Conservation (phyloP, 1,140 invertebrate species). For the Cepaea nemoralis region DNA sequence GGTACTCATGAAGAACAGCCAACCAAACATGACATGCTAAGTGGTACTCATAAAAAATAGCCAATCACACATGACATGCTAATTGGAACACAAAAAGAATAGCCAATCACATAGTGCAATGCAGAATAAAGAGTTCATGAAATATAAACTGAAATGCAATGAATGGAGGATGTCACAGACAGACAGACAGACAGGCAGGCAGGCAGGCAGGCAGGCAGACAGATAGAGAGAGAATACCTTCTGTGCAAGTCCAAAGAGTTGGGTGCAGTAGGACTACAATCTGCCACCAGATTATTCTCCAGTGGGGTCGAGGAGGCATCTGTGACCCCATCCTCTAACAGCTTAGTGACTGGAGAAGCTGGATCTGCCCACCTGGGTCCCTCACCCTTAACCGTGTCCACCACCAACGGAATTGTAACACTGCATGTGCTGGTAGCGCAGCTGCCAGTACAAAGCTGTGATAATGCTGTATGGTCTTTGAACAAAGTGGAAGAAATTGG, state of each 20-base stretch:
- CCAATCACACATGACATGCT: too few species aligned
- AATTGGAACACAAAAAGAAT: too few species aligned
- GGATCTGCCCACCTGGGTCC: slow-evolving; percentile 68
- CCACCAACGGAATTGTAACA: slow-evolving; percentile 15
- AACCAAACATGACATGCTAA: too few species aligned
- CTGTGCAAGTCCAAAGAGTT: slow-evolving; percentile 46
- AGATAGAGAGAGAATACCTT: slow-evolving; percentile 19
- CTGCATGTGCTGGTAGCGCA: background rate
- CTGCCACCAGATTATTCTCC: slow-evolving; percentile 62
- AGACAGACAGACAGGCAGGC: too few species aligned
- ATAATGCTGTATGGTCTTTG: background rate
- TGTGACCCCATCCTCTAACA: slow-evolving; percentile 70
- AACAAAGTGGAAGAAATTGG: background rate
- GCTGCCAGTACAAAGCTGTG: slow-evolving; percentile 12
- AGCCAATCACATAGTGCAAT: too few species aligned
- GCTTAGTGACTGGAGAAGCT: slow-evolving; percentile 68
- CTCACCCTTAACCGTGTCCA: slow-evolving; percentile 22
- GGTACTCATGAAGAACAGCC: too few species aligned
- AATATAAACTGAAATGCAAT: too few species aligned
- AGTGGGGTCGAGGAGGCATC: slow-evolving; percentile 51
- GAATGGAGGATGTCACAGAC: background rate
- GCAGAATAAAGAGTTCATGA: too few species aligned
- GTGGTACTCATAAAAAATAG: too few species aligned
- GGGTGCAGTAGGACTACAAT: slow-evolving; percentile 59
- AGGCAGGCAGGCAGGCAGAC: too few species aligned